Evolutionary conservation across 2,797 vertebrate species (phyloP).

Genomic region (Peromyscus attwateri): DNA sequence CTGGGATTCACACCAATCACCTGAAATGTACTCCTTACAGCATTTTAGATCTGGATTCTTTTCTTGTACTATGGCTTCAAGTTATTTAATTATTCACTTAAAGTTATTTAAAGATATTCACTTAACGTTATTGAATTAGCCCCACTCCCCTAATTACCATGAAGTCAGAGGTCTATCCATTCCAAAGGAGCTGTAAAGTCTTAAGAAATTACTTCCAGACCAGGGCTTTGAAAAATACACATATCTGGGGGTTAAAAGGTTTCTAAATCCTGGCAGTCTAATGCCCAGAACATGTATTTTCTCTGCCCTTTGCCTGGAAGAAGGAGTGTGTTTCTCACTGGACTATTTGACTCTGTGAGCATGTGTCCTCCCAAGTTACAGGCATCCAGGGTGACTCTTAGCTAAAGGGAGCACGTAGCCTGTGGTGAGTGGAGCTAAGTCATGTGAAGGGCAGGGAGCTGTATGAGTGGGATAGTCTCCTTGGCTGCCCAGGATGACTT

Average conservation of each 20-base stretch:
- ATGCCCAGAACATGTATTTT: slow-evolving; percentile 50
- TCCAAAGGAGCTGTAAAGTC: slow-evolving; percentile 55
- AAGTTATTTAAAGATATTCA: slow-evolving; percentile 59
- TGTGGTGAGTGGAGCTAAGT: not conserved
- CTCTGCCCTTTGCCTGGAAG: not conserved
- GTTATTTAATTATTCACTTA: slow-evolving; percentile 61
- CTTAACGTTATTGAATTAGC: slow-evolving; percentile 72
- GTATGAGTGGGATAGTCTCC: slow-evolving; percentile 47
- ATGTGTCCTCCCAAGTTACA: not conserved
- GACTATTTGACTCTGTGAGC: not conserved
- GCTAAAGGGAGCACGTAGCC: not conserved
- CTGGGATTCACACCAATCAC: slow-evolving; percentile 47
- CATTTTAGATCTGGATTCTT: slow-evolving; percentile 65
- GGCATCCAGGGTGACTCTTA: not conserved
- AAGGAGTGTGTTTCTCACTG: slow-evolving; percentile 6
- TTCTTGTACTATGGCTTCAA: slow-evolving; percentile 50
- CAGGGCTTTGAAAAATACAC: slow-evolving; percentile 68
- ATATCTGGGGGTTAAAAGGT: slow-evolving; percentile 47
- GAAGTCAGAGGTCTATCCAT: slow-evolving; percentile 41
- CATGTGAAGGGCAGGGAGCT: slow-evolving; percentile 17
- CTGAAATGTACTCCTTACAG: slow-evolving; percentile 61
- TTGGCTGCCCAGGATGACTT: slow-evolving; percentile 51
- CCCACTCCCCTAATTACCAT: slow-evolving; percentile 61
- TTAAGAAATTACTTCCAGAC: slow-evolving; percentile 69
- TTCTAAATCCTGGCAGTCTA: slow-evolving; percentile 46